Evolutionary conservation across 1,140 invertebrate genomes (phyloP).

Genomic region (Drosophila ogumai): DNA sequence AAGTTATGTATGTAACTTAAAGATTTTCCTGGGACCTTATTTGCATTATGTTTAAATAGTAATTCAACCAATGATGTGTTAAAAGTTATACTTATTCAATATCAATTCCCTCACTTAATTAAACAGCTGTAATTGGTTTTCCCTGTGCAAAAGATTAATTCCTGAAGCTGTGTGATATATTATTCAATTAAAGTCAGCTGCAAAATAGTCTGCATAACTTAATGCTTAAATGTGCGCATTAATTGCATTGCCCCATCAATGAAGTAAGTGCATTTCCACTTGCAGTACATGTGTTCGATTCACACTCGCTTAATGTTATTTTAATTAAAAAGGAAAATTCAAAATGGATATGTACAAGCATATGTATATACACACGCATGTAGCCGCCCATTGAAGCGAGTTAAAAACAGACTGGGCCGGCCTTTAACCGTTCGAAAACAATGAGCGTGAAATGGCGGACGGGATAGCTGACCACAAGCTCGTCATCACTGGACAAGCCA

Average conservation of each 20-base stretch:
- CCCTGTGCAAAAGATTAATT: neutral
- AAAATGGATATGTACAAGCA: constrained; percentile 2
- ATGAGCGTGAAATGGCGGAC: constrained; percentile 31
- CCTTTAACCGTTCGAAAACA: constrained; percentile 32
- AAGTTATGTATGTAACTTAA: neutral
- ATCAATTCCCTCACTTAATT: neutral
- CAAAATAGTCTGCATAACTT: constrained; percentile 31
- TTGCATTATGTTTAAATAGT: neutral
- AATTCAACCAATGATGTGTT: no score
- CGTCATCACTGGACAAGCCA: constrained; percentile 54
- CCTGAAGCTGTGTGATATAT: constrained; percentile 8
- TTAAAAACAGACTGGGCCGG: constrained; percentile 21
- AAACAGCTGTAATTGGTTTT: neutral
- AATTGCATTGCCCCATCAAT: constrained; percentile 27
- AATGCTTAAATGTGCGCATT: constrained; percentile 27
- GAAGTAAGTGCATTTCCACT: constrained; percentile 25
- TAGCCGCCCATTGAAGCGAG: constrained; percentile 9
- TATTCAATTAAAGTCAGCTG: constrained; percentile 18
- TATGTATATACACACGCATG: neutral
- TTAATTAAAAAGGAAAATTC: constrained; percentile 54
- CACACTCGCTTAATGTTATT: constrained; percentile 31
- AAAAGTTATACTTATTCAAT: neutral
- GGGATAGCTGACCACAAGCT: constrained; percentile 64
- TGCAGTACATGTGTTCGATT: constrained; percentile 32
- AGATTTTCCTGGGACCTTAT: neutral